Evolutionary conservation across 1,140 invertebrate species (phyloP), one percentile per base, ranked within the genome.

Genomic region (Globodera ellingtonae): DNA sequence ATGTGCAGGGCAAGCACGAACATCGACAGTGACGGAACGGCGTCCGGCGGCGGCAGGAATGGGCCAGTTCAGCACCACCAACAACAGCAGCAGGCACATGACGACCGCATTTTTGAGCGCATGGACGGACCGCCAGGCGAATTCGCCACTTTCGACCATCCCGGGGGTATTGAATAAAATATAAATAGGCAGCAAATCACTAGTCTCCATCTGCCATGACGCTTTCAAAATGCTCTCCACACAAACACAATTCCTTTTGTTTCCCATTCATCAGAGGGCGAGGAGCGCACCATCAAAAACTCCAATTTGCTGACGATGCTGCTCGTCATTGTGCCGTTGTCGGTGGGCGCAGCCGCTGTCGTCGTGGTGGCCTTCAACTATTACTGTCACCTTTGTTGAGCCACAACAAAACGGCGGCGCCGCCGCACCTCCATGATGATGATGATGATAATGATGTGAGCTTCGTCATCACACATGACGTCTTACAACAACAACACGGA

Each of bases 361-460:
- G 46, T 85, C 13, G 85, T 85, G 18, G 85, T 85, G 21, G 71
- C 85, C 21, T 80, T 85, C 66, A 85, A 85, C 65, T 86, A 87
- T 70, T 85, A 85, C 67, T 86, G 84, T 48, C 86, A 85, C 81
- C 71, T 85, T 46, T 85, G 84, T 75, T 85, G 62, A 85, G 10
- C 56, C 9, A 35, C 24, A 15, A 35, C 24, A 70, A 62, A 18
- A 13, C 13, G 56, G 10, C 0, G 18, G 10, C 0, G 18, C 15
- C 15, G 18, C 13, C 18, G 56, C 10, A 6, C 15, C 56, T 35
- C 1, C 35, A 35, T 35, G 35, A 35, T 3, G 35, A 1, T 24
- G 24, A 24, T 24, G 24, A 35, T 3, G 35, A 1, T 24, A 1
- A 24, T 24, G 24, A 35, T 3, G 0, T 35, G 35, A 35, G 3